Base-by-base conservation (phyloP, 2,888 invertebrate genomes). In the Heteropelma amictum region DNA sequence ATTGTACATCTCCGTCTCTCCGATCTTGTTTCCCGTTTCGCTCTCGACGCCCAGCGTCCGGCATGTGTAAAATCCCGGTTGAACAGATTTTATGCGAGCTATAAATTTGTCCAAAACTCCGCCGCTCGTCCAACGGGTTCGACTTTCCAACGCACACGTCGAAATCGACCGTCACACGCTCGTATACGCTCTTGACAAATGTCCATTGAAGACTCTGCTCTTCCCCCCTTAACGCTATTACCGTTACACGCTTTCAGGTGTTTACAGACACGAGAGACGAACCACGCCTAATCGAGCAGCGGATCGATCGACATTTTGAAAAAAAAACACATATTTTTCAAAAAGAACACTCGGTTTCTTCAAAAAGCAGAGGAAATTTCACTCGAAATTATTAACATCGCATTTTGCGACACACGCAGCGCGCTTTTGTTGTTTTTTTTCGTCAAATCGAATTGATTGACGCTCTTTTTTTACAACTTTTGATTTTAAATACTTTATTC, bases 21-120 rank as follows among this genome's bases (percentile, higher is more conserved):
- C 12, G 35, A 2, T 1, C 8, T 26, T 26, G 26, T 51, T 65
- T 65, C 47, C 33, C 35, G 12, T 64, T 42, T 51, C 53, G 28
- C 21, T 47, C 28, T 54, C 35, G 23, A 35, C 26, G 19, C 53
- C 53, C 64, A 53, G 12, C 53, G 30, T 12, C 64, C 19, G 38
- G 49, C 67, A 58, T 67, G 67, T 58, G 75, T 75, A 75, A 75
- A 75, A 67, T 67, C 75, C 67, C 35, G 67, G 23, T 47, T 71
- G 73, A 67, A 67, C 63, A 70, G 73, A 72, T 77, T 77, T 77
- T 73, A 72, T 74, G 69, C 77, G 71, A 71, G 63, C 73, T 56
- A 73, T 77, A 77, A 77, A 77, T 77, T 70, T 73, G 73, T 73
- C 77, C 26, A 63, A 63, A 67, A 77, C 73, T 74, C 77, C 58